These are phyloP conservation scores for Eretmochelys imbricata DNA, from an alignment of 2,113 vertebrate genomes.

Conservation along the genomic window DNA sequence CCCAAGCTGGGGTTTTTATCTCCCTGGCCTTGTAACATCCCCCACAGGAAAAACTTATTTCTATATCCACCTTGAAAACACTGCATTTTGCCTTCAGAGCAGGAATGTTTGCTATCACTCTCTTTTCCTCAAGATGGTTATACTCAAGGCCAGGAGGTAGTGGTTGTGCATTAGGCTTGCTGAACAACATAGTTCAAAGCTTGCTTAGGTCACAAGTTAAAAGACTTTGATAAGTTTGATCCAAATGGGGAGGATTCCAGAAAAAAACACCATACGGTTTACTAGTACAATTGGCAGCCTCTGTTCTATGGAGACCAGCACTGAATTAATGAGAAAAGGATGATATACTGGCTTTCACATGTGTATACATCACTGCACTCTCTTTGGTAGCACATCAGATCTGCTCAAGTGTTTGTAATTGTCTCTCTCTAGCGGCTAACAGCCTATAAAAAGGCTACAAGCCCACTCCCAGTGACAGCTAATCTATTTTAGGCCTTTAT, in stretches of 20 bases:
- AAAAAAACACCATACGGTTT: not conserved
- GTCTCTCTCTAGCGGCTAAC: not conserved
- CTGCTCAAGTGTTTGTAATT: not conserved
- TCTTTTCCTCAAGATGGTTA: not conserved
- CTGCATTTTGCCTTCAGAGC: not conserved
- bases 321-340: not conserved
- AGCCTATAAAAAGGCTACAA: not conserved
- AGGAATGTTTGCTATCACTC: not conserved
- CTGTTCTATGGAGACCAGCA: not conserved
- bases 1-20: not conserved
- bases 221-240: not conserved
- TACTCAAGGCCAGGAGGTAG: not conserved
- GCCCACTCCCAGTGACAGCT: not conserved
- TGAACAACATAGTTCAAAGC: not conserved
- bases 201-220: not conserved
- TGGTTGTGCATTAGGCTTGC: not conserved
- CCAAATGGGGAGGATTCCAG: not conserved
- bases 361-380: not conserved
- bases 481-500: not conserved
- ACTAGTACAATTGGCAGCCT: not conserved
- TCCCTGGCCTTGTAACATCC: not conserved
- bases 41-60: not conserved
- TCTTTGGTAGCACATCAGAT: not conserved
- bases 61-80: not conserved
- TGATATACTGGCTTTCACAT: not conserved